phyloP scores from a whole-genome alignment of 2,888 invertebrate genomes.

The Germaria angustata region DNA sequence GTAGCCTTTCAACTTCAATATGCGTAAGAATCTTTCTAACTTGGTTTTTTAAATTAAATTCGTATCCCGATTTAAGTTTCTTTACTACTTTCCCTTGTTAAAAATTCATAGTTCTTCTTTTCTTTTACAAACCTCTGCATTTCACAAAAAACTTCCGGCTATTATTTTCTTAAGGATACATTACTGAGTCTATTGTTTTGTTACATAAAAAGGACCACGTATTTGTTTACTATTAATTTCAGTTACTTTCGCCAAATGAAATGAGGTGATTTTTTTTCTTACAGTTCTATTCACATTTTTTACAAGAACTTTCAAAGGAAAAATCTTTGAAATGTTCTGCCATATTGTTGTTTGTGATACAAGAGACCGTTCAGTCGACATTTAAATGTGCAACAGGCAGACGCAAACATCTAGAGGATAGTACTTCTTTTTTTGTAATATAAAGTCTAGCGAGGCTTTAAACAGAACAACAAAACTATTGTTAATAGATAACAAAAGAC shows the following conservation, averaged over 20 bases:
- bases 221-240: not conserved
- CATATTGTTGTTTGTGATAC: not conserved
- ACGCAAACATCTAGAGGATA: not conserved
- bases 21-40: too few relatives aligned
- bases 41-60: not conserved
- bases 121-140: not conserved
- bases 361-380: not conserved
- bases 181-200: conserved; percentile 13
- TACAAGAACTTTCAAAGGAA: not conserved
- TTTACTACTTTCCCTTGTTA: not conserved
- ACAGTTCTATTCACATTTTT: not conserved
- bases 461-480: conserved; percentile 18
- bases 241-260: conserved; percentile 21
- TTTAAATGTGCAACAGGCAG: conserved; percentile 40
- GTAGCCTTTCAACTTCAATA: too few relatives aligned
- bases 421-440: not conserved
- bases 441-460: not conserved
- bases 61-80: not conserved
- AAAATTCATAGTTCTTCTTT: not conserved
- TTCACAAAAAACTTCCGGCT: not conserved
- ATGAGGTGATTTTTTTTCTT: not conserved
- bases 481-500: conserved; percentile 33
- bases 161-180: not conserved
- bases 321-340: not conserved
- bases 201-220: not conserved